Conservation (phyloP, 2,797 vertebrate species). For the Thamnophis elegans region DNA sequence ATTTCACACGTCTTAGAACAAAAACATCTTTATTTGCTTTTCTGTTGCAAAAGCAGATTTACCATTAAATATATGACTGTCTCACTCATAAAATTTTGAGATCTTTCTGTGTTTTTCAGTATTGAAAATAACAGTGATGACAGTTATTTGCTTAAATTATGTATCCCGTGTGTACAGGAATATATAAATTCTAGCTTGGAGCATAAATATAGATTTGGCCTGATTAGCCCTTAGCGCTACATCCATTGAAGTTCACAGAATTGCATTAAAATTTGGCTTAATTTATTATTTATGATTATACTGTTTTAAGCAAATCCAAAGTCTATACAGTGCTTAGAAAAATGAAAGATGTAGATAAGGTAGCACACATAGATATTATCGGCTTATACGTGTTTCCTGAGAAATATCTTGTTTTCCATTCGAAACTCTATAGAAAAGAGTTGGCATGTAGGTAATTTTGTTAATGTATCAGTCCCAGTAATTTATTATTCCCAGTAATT, state of each 20-base stretch:
- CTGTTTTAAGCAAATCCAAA: not conserved
- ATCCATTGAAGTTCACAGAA: conserved; percentile 11
- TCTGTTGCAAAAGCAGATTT: not conserved
- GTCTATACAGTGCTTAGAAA: conserved; percentile 7
- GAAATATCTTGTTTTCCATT: not conserved
- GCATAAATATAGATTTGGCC: conserved; percentile 15
- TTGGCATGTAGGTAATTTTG: not conserved
- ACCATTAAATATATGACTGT: not conserved
- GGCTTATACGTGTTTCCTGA: not conserved
- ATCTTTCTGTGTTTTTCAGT: not conserved
- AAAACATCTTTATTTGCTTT: not conserved
- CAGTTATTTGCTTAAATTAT: conserved; percentile 2
- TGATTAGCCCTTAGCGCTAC: conserved; percentile 16
- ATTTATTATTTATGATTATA: conserved; percentile 32
- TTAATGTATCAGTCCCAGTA: not conserved
- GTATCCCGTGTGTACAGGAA: not conserved
- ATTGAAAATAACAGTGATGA: not conserved
- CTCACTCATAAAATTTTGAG: not conserved
- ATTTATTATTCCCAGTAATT: not conserved
- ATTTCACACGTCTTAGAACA: not conserved
- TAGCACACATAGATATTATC: conserved; percentile 5
- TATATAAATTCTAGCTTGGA: not conserved
- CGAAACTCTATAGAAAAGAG: not conserved
- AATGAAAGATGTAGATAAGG: conserved; percentile 19
- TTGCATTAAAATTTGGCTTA: conserved; percentile 12